These are phyloP conservation scores for Pseudois nayaur DNA, from an alignment of 2,113 vertebrate species.

Conservation along the genomic window DNA sequence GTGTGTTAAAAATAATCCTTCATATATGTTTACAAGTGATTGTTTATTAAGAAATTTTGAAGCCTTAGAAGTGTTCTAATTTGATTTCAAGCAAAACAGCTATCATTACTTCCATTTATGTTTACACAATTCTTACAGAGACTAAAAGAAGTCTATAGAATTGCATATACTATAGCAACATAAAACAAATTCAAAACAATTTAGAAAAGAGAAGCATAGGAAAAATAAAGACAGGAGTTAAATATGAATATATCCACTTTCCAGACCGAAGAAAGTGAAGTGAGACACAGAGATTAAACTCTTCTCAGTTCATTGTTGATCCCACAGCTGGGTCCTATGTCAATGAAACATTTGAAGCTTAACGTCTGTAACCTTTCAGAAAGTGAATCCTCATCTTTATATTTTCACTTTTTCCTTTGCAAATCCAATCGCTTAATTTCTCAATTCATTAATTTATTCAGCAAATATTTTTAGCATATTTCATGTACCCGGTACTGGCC, in stretches of 20 bases:
- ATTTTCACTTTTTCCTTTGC: background rate
- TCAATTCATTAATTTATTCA: background rate
- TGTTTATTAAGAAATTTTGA: background rate
- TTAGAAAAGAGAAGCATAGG: background rate
- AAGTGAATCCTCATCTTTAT: background rate
- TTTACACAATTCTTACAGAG: background rate
- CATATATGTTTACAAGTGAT: background rate
- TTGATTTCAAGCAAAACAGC: background rate
- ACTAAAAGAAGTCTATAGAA: background rate
- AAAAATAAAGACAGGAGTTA: background rate
- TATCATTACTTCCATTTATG: background rate
- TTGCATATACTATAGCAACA: background rate
- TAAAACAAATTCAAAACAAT: background rate
- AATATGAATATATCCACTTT: background rate
- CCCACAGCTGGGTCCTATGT: background rate
- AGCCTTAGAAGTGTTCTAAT: background rate
- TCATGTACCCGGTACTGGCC: background rate
- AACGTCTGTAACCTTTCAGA: background rate
- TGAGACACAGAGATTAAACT: background rate
- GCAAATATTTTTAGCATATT: background rate
- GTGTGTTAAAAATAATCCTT: background rate
- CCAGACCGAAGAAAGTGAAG: background rate
- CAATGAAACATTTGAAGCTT: background rate
- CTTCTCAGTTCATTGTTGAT: background rate
- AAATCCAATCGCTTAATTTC: background rate